A percentile compares a stretch with the other conserved stretches of the same genome.
phyloP scores from a whole-genome alignment of 2,113 vertebrate genomes.

The Genyomyrus donnyi region DNA sequence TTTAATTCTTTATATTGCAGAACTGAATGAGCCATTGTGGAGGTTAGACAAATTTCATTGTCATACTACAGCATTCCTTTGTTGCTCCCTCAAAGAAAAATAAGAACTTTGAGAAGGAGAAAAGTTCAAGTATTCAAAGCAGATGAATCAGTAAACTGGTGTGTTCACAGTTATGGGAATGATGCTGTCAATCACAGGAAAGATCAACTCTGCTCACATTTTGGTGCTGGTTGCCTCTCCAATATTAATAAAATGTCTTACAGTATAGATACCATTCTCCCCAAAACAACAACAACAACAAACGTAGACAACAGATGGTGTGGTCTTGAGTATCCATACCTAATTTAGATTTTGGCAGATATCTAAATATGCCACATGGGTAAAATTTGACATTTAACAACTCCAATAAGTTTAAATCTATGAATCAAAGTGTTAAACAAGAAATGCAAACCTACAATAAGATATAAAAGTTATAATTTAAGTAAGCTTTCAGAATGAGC shows the following conservation, averaged over 20 bases:
- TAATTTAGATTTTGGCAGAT: neutral
- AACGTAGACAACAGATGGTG: neutral
- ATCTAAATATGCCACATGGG: neutral
- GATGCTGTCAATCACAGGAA: slow-evolving; percentile 58
- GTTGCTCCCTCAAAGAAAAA: slow-evolving; percentile 54
- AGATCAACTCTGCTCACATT: neutral
- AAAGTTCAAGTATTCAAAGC: slow-evolving; percentile 40
- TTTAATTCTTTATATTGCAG: slow-evolving; percentile 47
- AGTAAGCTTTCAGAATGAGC: neutral
- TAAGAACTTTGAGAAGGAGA: slow-evolving; percentile 51
- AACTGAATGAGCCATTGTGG: slow-evolving; percentile 63
- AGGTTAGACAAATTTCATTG: slow-evolving; percentile 66
- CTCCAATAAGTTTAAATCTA: neutral
- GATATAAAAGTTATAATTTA: neutral
- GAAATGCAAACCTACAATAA: neutral
- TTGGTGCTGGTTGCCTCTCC: neutral
- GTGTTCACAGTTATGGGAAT: slow-evolving; percentile 41
- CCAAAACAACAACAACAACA: neutral
- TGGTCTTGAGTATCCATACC: neutral
- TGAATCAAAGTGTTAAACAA: neutral
- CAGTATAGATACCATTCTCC: neutral
- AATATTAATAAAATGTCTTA: slow-evolving; percentile 12
- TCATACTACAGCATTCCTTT: slow-evolving; percentile 61
- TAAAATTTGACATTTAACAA: neutral
- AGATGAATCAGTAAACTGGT: slow-evolving; percentile 26